Evolutionary conservation across 2,888 invertebrate species (phyloP), one percentile per base, ranked within the genome.

Genomic region (Venustoraphidia nigricollis): DNA sequence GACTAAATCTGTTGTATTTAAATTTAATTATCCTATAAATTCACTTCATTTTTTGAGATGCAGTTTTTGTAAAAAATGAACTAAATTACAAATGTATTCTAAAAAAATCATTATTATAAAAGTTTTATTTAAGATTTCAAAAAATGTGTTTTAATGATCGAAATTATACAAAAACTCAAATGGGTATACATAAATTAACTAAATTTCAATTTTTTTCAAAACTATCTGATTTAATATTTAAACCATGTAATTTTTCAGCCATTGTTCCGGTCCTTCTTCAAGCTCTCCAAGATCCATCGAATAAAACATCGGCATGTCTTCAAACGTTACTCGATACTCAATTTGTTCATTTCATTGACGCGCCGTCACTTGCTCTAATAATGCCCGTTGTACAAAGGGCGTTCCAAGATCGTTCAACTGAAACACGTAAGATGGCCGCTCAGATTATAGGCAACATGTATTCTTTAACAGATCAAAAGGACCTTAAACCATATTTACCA

Each of bases 361-460:
- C 98, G 3, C 95, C 98, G 1, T 97, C 97, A 0, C 74, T 99
- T 17, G 97, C 98, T 50, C 76, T 99, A 46, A 96, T 99, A 60
- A 98, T 99, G 97, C 98, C 98, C 0, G 96, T 98, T 4, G 94
- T 98, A 34, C 90, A 96, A 67, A 75, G 98, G 55, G 96, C 97
- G 9, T 97, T 98, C 70, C 86, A 93, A 70, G 97, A 97, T 69
- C 78, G 98, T 53, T 92, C 93, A 45, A 96, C 97, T 0, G 97
- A 98, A 71, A 97, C 95, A 0, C 77, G 98, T 58, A 94, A 97
- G 72, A 96, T 97, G 94, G 94, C 98, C 2, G 95, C 96, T 3
- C 96, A 98, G 71, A 97, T 99, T 64, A 96, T 99, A 58, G 96
- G 97, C 50, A 98, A 97, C 68, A 97, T 98, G 94, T 98, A 97